phyloP scores from a whole-genome alignment of 53 echinoderm and acorn worm species.

The Crossaster papposus region DNA sequence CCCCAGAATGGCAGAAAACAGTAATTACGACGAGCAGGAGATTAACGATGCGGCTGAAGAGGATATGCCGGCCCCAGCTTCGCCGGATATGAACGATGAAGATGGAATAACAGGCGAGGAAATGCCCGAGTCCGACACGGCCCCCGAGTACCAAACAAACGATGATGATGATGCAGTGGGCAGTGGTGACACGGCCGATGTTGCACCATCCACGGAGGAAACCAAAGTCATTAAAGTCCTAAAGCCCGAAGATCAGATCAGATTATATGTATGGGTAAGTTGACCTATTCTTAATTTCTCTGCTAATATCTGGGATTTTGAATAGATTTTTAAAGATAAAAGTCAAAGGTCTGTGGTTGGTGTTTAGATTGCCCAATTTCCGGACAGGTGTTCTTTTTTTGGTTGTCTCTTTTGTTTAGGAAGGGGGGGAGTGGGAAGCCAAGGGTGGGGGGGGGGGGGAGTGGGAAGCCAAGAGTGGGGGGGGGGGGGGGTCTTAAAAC shows the following conservation, averaged over 20 bases:
- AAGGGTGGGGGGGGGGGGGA: too few relatives aligned
- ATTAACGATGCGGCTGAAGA: conserved; percentile 32
- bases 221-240: conserved; percentile 10
- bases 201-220: background rate
- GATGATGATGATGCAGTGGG: conserved; percentile 4
- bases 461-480: too few relatives aligned
- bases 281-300: background rate
- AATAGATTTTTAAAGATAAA: background rate
- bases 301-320: background rate
- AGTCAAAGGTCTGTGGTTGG: background rate
- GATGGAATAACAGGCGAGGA: background rate
- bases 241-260: conserved; percentile 50
- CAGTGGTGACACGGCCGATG: background rate
- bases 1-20: conserved; percentile 40
- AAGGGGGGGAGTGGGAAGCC: too few relatives aligned
- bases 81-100: conserved; percentile 43
- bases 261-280: conserved; percentile 51
- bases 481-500: too few relatives aligned
- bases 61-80: conserved; percentile 12
- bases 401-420: too few relatives aligned
- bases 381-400: conserved; percentile 1
- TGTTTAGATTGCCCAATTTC: conserved; percentile 21
- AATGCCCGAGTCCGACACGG: conserved; percentile 12
- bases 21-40: conserved; percentile 14
- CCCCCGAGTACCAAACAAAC: background rate